Conservation (phyloP, 2,797 vertebrate genomes). For the Acridotheres tristis region DNA sequence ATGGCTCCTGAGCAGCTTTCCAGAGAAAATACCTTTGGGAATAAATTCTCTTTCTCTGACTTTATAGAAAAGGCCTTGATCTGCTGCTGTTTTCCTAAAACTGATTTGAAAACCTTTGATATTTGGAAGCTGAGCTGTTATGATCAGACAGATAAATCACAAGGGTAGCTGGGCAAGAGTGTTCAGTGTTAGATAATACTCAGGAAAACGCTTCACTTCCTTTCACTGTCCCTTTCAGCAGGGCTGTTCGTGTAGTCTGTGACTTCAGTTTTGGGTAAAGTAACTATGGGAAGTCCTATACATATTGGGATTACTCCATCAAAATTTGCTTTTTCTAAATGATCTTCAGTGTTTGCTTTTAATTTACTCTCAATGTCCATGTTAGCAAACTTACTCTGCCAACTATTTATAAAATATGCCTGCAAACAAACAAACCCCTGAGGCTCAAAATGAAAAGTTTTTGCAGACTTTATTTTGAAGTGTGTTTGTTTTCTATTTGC, state of each 20-base stretch:
- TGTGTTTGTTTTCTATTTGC: neutral
- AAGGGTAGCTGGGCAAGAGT: neutral
- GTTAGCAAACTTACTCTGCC: neutral
- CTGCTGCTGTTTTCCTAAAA: neutral
- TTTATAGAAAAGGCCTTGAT: neutral
- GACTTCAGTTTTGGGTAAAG: neutral
- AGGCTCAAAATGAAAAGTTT: neutral
- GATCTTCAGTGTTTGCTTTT: constrained; percentile 1
- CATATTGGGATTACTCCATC: neutral
- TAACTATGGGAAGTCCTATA: neutral
- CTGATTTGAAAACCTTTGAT: neutral
- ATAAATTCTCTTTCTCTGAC: neutral
- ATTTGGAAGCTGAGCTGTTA: neutral
- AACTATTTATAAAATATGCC: constrained; percentile 22
- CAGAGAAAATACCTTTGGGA: neutral
- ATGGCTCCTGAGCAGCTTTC: neutral
- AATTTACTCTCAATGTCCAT: neutral
- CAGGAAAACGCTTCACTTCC: neutral
- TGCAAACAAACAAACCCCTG: neutral
- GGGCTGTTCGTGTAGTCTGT: neutral
- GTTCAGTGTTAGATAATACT: neutral
- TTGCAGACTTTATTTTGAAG: neutral
- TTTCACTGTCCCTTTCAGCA: neutral
- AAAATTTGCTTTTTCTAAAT: neutral
- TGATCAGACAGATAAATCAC: neutral